Percentiles rank a stretch among this genome's conserved stretches.
Conservation (phyloP, 2,888 invertebrate genomes). For the Smittia aterrima region DNA sequence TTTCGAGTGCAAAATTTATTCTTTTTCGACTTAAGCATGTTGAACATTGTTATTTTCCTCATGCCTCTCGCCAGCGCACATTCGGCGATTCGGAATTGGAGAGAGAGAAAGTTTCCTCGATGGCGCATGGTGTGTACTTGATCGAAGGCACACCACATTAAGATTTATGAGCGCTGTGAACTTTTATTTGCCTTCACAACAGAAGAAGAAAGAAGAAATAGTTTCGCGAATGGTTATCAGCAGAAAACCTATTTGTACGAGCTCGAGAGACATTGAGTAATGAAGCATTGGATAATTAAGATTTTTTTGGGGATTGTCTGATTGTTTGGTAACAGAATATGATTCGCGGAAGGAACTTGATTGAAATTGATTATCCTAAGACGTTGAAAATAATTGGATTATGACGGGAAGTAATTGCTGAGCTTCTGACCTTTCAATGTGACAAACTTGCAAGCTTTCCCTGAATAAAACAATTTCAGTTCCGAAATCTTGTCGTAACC, state of each 20-base stretch:
- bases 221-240: not conserved
- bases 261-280: not conserved
- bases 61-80: not conserved
- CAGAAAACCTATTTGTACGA: not conserved
- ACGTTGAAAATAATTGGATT: no score
- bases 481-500: no score
- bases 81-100: constrained; percentile 16
- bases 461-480: not conserved
- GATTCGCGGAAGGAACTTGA: not conserved
- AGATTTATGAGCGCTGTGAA: constrained; percentile 16
- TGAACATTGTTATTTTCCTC: not conserved
- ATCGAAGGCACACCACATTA: not conserved
- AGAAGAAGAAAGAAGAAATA: not conserved
- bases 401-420: no score
- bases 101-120: constrained; percentile 6
- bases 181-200: not conserved
- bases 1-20: constrained; percentile 18
- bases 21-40: not conserved
- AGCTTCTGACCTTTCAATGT: no score
- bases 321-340: not conserved
- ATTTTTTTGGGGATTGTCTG: not conserved
- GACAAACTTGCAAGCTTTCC: no score
- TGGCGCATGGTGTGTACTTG: not conserved
- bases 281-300: not conserved
- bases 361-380: not conserved